Evolutionary conservation across 2,113 vertebrate genomes (phyloP), one percentile per base, ranked within the genome.

Genomic region (Notothenia rossii): DNA sequence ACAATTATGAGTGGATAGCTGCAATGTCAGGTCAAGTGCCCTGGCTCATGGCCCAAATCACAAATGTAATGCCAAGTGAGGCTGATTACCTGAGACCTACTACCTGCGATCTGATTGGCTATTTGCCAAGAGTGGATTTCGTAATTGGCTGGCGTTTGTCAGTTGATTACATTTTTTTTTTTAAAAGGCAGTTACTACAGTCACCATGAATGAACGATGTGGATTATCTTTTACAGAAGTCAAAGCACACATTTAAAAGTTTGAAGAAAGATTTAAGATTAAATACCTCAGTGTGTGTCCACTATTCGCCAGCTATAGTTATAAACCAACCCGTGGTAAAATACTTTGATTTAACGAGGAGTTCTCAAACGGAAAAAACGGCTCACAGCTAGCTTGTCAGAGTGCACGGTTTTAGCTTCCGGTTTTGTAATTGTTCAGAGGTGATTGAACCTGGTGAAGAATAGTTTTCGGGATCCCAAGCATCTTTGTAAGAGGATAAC

Each of bases 1-100:
- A 22, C 63, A 7, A 15, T 9, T 64, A 48, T 48, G 43, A 64
- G 61, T 48, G 20, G 61, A 22, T 48, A 46, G n/a, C 46, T n/a
- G n/a, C 33, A 61, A 61, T 64, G 61, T 64, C 61, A 61, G 46
- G 61, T 46, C 61, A 25, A 64, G 61, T 64, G 43, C 43, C 61
- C 40, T 22, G 10, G 22, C 40, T 46, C 25, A 29, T 29, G 25
- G 29, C 29, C 1, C 9, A 65, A 49, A 49, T 25, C 46, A 50
- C 61, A 64, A 22, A 46, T 64, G 5, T 18, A 7, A 7, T 15
- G 56, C 25, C 10, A 12, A 11, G 12, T 29, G 14, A 5, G 56
- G 25, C 56, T 58, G 17, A 45, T 45, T 13, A 45, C 11, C 18
- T 22, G 11, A 45, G 36, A 40, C 36, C 20, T 18, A 5, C 11